Conservation (phyloP, 2,113 vertebrate species). For the Scophthalmus maximus region DNA sequence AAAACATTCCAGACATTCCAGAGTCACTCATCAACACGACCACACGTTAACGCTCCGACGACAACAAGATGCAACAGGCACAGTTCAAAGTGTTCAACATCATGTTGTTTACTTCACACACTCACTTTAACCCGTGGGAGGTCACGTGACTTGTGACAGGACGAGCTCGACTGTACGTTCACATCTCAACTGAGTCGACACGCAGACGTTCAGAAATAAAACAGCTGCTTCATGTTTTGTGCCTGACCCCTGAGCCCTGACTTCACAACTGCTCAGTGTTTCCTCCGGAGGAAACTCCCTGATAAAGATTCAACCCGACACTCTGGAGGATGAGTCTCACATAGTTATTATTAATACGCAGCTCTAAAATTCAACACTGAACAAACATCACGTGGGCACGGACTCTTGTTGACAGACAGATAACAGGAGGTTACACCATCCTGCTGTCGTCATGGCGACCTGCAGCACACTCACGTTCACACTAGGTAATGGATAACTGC, state of each 20-base stretch:
- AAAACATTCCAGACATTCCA: slow-evolving; percentile 59
- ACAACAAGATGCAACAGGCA: not conserved
- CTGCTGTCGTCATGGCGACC: slow-evolving; percentile 53
- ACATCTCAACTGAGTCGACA: not conserved
- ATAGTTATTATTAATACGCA: slow-evolving; percentile 40
- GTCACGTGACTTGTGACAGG: slow-evolving; percentile 2
- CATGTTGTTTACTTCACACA: not conserved
- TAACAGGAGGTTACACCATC: slow-evolving; percentile 60
- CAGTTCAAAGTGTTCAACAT: not conserved
- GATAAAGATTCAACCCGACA: too few species aligned
- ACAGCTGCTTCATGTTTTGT: fast-evolving
- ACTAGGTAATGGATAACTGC: slow-evolving; percentile 78
- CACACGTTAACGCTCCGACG: slow-evolving; percentile 1
- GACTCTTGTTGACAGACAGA: slow-evolving; percentile 41
- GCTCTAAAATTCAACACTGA: too few species aligned
- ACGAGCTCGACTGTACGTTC: not conserved
- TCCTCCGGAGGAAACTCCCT: slow-evolving; percentile 71
- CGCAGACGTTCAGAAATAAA: not conserved
- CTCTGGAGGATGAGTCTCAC: too few species aligned
- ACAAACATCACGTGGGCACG: too few species aligned
- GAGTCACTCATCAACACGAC: slow-evolving; percentile 25
- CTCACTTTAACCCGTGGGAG: not conserved
- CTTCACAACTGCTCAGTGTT: slow-evolving; percentile 46
- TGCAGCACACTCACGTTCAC: slow-evolving; percentile 30
- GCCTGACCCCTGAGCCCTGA: slow-evolving; percentile 61